Conservation (phyloP, 2,888 invertebrate species). For the Agonopterix heracliana region DNA sequence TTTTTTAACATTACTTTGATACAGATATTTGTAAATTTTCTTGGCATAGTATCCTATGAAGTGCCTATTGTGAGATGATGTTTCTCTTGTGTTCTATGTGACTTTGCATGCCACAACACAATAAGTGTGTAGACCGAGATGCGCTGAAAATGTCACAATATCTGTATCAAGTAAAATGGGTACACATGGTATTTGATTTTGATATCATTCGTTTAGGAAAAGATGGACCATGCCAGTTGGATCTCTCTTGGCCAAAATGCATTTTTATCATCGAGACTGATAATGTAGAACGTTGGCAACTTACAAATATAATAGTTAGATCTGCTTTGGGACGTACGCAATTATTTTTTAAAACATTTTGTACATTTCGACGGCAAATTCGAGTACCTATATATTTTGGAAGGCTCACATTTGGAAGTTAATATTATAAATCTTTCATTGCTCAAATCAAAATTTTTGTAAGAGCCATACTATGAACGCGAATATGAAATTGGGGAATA, state of each 20-base stretch:
- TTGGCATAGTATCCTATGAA: slow-evolving; percentile 32
- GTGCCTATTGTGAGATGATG: slow-evolving; percentile 28
- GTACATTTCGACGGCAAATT: slow-evolving; percentile 54
- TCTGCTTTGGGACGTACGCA: slow-evolving; percentile 62
- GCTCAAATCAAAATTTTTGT: slow-evolving; percentile 69
- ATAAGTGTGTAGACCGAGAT: too few species aligned
- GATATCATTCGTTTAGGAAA: slow-evolving; percentile 30
- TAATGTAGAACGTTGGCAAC: slow-evolving; percentile 65
- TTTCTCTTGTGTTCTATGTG: neutral
- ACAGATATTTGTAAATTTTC: slow-evolving; percentile 61
- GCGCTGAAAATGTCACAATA: slow-evolving; percentile 30
- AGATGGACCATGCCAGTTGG: slow-evolving; percentile 50
- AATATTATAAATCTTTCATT: slow-evolving; percentile 63
- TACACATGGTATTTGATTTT: slow-evolving; percentile 41
- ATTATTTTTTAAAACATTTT: slow-evolving; percentile 63
- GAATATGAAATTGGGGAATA: slow-evolving; percentile 54
- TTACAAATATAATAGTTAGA: slow-evolving; percentile 63
- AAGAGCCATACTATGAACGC: slow-evolving; percentile 61
- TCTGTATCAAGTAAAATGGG: slow-evolving; percentile 54
- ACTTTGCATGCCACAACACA: too few species aligned
- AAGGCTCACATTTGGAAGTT: slow-evolving; percentile 70
- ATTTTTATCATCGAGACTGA: slow-evolving; percentile 73
- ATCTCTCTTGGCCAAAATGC: slow-evolving; percentile 73
- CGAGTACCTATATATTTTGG: slow-evolving; percentile 48
- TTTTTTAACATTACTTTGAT: slow-evolving; percentile 64